Base-by-base conservation (phyloP, 2,113 vertebrate genomes). In the Gila orcuttii region DNA sequence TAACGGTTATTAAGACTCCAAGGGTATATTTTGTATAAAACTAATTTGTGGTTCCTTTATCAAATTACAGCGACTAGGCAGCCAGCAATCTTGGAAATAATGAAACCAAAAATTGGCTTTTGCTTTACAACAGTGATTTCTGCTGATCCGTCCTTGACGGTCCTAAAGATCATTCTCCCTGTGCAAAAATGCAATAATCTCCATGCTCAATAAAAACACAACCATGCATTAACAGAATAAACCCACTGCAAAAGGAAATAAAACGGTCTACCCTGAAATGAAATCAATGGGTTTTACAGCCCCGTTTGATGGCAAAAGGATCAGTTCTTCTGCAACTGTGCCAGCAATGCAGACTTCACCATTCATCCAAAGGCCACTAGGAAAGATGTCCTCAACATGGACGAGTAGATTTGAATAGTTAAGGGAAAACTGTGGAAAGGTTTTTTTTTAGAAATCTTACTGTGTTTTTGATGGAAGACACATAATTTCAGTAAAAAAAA, bases 231-330 rank as follows among this genome's bases (percentile, higher is more conserved):
- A 74, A 86, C 13, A 33, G 39, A 83, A 83, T 15, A 25, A 31
- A 42, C 11, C 39, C 28, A 19, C 36, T 3, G 6, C 19, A 75
- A 82, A 88, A 62, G 52, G 31, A 83, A 55, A 79, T 78, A 85
- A 91, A 79, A 76, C 86, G 55, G 71, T 47, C 75, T 50, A 57
- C 81, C 89, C 75, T 92, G 88, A 93, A 92, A 93, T 92, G 84
- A 89, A 87, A 82, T 85, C 84, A 83, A 90, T 86, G 69, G 77
- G 60, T 50, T 73, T 82, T 15, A 64, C 45, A 79, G 23, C 64
- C 60, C 77, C 50, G n/a, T 50, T 76, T 73, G 33, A 82, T 45
- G 45, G 59, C 59, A 83, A 86, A 69, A 83, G 52, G 59, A 88
- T 31, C 52, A 28, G 66, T 42, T 64, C 3, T 4, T 81, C 55